Conservation (phyloP, 2,113 vertebrate genomes). For the Channa maculata region DNA sequence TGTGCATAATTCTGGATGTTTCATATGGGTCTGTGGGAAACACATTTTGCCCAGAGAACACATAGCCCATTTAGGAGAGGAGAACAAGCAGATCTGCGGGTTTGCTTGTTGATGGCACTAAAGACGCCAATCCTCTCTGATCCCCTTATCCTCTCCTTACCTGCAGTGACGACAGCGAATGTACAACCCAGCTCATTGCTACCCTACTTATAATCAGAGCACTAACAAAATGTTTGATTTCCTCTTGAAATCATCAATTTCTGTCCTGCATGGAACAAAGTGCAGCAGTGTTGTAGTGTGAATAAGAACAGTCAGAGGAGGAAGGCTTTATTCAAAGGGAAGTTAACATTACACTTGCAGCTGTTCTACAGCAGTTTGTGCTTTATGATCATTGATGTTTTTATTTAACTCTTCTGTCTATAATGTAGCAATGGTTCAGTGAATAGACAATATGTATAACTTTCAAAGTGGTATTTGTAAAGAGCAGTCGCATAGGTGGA, state of each 20-base stretch:
- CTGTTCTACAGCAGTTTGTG: neutral
- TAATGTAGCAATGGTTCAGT: neutral
- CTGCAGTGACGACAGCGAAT: conserved; percentile 77
- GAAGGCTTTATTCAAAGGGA: neutral
- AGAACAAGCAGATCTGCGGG: conserved; percentile 5
- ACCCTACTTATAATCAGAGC: conserved; percentile 43
- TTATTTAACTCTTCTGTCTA: neutral
- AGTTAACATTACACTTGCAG: neutral
- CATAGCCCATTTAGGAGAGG: neutral
- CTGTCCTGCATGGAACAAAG: neutral
- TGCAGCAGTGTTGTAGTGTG: neutral
- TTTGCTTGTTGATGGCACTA: conserved; percentile 51
- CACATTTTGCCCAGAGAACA: neutral
- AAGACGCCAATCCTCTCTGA: conserved; percentile 82
- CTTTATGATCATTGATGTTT: neutral
- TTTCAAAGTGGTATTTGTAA: neutral
- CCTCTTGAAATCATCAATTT: neutral
- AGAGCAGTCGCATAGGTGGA: neutral
- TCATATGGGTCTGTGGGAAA: neutral
- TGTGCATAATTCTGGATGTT: neutral
- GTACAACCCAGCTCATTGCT: conserved; percentile 53
- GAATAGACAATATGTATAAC: neutral
- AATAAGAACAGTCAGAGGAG: neutral
- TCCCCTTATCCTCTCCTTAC: conserved; percentile 84
- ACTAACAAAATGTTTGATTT: conserved; percentile 6